Evolutionary conservation across 2,113 vertebrate genomes (phyloP).

Genomic region (Mustela nigripes): DNA sequence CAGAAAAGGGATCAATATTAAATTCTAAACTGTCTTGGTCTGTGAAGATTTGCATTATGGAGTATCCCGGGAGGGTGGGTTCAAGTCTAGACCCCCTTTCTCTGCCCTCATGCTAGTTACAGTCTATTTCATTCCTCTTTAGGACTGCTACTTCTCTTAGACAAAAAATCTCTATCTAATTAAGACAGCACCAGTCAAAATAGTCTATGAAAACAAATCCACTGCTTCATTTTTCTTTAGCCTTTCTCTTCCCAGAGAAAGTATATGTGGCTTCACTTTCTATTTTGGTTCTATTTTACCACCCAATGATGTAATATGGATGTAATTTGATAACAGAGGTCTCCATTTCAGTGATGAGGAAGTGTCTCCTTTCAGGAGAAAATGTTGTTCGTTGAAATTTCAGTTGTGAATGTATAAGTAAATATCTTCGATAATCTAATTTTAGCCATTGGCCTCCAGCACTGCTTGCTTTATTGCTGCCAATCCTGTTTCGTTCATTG

Average conservation of each 20-base stretch:
- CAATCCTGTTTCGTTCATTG: background rate
- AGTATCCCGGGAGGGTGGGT: no score
- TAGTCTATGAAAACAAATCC: constrained; percentile 27
- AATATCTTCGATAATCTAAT: constrained; percentile 57
- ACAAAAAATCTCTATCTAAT: background rate
- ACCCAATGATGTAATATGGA: background rate
- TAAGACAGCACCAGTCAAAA: constrained; percentile 19
- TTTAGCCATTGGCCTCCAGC: constrained; percentile 28
- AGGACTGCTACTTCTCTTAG: background rate
- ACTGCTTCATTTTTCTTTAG: constrained; percentile 57
- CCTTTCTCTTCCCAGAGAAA: constrained; percentile 40
- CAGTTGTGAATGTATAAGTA: constrained; percentile 30
- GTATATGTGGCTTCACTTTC: constrained; percentile 44
- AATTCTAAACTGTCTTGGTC: background rate
- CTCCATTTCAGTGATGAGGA: background rate
- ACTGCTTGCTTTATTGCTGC: background rate
- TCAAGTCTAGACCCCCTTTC: background rate
- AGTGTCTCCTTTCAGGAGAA: constrained; percentile 48
- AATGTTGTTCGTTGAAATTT: constrained; percentile 21
- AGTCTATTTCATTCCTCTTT: background rate
- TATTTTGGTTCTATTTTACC: constrained; percentile 57
- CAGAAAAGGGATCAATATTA: background rate
- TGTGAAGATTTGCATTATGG: background rate
- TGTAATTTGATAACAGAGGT: constrained; percentile 42
- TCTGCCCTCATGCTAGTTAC: background rate